Evolutionary conservation across 2,888 invertebrate species (phyloP).

Genomic region (Phasia obesa): DNA sequence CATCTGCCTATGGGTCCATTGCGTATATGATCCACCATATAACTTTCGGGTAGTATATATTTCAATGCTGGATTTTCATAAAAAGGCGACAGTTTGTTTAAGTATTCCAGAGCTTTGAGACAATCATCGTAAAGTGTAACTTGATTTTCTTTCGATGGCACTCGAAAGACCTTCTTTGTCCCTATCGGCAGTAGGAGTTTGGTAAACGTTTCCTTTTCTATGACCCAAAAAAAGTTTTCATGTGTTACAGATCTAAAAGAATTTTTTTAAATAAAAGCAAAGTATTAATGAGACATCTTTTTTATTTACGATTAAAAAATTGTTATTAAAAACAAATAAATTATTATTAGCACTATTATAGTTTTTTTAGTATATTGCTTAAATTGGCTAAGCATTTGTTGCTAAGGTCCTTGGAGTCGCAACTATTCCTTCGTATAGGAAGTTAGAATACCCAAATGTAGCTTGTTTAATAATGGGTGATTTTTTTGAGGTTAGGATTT

Average conservation of each 20-base stretch:
- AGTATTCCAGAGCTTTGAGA: constrained; percentile 76
- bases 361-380: too few species aligned
- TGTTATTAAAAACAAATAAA: too few species aligned
- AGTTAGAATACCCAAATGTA: too few species aligned
- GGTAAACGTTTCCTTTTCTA: constrained; percentile 78
- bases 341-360: too few species aligned
- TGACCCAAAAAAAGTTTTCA: constrained; percentile 76
- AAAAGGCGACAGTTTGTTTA: constrained; percentile 76
- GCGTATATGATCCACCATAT: constrained; percentile 79
- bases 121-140: constrained; percentile 80
- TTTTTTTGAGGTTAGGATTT: too few species aligned
- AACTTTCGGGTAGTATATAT: constrained; percentile 77
- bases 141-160: constrained; percentile 78
- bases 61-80: constrained; percentile 77
- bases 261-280: background rate
- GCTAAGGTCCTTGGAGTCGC: too few species aligned
- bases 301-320: too few species aligned
- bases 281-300: too few species aligned
- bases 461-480: too few species aligned
- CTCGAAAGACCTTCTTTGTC: constrained; percentile 77
- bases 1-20: constrained; percentile 81
- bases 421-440: too few species aligned
- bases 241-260: constrained; percentile 60
- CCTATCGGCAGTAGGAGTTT: constrained; percentile 79
- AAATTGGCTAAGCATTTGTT: too few species aligned